Percentiles rank a stretch among this genome's conserved stretches.
phyloP scores from a whole-genome alignment of 2,888 invertebrate species.

The Rhimphoctona megacephalus region DNA sequence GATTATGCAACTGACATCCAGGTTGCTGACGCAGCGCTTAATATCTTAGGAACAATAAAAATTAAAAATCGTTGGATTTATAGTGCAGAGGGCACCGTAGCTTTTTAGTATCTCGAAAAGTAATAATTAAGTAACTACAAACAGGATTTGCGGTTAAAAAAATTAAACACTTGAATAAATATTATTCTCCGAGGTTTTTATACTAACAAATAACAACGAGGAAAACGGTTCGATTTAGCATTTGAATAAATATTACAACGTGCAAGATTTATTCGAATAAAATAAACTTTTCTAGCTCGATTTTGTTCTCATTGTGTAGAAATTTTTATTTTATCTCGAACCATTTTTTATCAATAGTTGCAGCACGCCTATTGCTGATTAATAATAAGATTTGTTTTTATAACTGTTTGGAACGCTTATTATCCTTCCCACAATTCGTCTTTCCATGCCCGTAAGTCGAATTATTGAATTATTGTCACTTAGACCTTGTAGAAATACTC shows the following conservation, averaged over 20 bases:
- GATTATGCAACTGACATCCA: constrained; percentile 6
- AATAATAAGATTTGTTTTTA: constrained; percentile 45
- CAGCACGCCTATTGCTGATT: constrained; percentile 21
- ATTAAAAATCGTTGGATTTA: not conserved
- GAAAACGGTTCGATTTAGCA: not conserved
- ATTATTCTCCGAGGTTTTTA: not conserved
- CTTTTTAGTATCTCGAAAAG: not conserved
- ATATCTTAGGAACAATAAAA: not conserved
- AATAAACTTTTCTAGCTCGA: not conserved
- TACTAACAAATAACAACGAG: not conserved
- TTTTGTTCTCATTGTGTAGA: not conserved
- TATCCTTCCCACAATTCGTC: constrained; percentile 40
- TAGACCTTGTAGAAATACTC: constrained; percentile 11
- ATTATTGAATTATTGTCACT: constrained; percentile 17
- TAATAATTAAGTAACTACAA: not conserved
- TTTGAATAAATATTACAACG: not conserved
- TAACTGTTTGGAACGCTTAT: constrained; percentile 57
- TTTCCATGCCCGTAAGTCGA: constrained; percentile 53
- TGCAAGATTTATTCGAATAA: not conserved
- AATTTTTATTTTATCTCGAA: not conserved
- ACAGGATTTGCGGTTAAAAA: not conserved
- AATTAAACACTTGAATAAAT: not conserved
- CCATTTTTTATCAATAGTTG: not conserved
- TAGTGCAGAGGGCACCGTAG: not conserved
- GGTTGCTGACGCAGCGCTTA: not conserved